phyloP scores from a whole-genome alignment of 2,113 vertebrate species.

The Sphaerodactylus townsendi region DNA sequence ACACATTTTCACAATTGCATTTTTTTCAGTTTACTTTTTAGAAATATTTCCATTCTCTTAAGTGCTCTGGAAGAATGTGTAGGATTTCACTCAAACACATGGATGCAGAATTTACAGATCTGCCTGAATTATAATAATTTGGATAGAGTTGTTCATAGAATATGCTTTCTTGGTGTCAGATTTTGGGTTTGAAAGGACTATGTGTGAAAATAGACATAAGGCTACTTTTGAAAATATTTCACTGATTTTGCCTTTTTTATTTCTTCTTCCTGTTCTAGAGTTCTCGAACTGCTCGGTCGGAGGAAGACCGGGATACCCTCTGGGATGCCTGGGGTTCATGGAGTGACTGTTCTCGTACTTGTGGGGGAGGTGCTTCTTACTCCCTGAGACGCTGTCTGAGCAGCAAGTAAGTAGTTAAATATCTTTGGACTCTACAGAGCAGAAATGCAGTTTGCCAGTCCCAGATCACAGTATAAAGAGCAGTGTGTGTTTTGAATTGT shows the following conservation, averaged over 20 bases:
- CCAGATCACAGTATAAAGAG: background rate
- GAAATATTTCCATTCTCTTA: too few species aligned
- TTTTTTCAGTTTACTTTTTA: background rate
- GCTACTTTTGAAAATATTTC: background rate
- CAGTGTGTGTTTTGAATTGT: background rate
- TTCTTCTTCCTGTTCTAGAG: constrained; percentile 73
- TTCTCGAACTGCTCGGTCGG: constrained; percentile 87
- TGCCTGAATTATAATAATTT: background rate
- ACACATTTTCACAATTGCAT: background rate
- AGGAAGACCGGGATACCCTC: constrained; percentile 89
- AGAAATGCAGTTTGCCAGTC: background rate
- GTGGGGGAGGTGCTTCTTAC: constrained; percentile 94
- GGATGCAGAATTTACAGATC: background rate
- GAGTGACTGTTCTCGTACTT: constrained; percentile 96
- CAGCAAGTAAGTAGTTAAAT: constrained; percentile 83
- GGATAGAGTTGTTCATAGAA: background rate
- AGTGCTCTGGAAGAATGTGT: too few species aligned
- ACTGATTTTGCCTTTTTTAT: background rate
- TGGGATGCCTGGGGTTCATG: constrained; percentile 97
- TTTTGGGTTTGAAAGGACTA: background rate
- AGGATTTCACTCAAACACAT: background rate
- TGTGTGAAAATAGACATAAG: background rate
- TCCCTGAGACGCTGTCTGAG: constrained; percentile 92
- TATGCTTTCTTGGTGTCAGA: background rate
- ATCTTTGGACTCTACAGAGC: background rate